phyloP scores from a whole-genome alignment of 1,140 invertebrate species.

The Oryctes rhinoceros region DNA sequence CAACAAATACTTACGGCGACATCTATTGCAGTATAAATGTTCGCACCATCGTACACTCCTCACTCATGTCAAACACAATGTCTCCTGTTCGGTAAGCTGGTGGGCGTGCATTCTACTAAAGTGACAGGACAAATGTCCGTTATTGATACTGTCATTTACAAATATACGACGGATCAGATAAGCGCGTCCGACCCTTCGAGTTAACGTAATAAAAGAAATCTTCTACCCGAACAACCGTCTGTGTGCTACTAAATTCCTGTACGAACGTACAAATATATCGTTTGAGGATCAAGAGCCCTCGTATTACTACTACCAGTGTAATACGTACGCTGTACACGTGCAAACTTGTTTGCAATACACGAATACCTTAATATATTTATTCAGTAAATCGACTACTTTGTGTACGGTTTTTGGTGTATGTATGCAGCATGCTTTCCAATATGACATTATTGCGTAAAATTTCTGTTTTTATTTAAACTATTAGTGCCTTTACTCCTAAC shows the following conservation, averaged over 20 bases:
- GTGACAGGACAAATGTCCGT: slow-evolving; percentile 53
- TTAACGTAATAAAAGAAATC: slow-evolving; percentile 47
- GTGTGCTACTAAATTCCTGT: background rate
- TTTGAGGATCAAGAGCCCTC: background rate
- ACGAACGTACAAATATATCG: background rate
- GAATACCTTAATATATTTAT: background rate
- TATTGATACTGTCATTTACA: slow-evolving; percentile 58
- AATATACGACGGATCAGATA: slow-evolving; percentile 52
- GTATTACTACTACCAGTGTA: background rate
- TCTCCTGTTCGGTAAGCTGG: slow-evolving; percentile 25
- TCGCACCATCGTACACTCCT: slow-evolving; percentile 23
- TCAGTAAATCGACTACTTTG: background rate
- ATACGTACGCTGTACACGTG: slow-evolving; percentile 16
- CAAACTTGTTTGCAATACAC: slow-evolving; percentile 14
- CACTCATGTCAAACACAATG: slow-evolving; percentile 38
- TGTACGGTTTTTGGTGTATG: no score
- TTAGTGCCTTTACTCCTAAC: no score
- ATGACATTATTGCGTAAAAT: no score
- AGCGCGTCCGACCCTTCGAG: slow-evolving; percentile 41
- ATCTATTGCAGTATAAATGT: slow-evolving; percentile 30
- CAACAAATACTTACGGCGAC: slow-evolving; percentile 4
- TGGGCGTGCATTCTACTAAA: slow-evolving; percentile 43
- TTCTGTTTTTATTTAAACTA: no score
- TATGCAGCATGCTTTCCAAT: no score
- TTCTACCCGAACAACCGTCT: background rate